Evolutionary conservation across 2,888 invertebrate species (phyloP).

Genomic region (Chironomus riparius): DNA sequence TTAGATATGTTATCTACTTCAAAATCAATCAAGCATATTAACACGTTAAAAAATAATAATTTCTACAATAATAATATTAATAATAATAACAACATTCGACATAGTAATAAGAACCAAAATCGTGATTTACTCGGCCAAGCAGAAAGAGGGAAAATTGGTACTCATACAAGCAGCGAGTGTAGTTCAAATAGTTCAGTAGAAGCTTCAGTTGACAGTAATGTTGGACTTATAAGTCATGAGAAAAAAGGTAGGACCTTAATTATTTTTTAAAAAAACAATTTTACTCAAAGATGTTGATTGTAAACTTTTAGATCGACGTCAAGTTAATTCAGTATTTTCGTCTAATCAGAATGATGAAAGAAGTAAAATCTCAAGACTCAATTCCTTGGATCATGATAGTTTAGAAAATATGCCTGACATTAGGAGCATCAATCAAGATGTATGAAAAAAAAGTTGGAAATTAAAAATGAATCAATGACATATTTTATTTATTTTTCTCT

Average conservation of each 20-base stretch:
- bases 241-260: constrained; percentile 41
- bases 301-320: constrained; percentile 35
- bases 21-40: constrained; percentile 14
- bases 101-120: not conserved
- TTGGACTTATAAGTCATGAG: constrained; percentile 39
- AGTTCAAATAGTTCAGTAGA: constrained; percentile 43
- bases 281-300: too few species aligned
- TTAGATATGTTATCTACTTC: constrained; percentile 30
- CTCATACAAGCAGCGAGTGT: constrained; percentile 42
- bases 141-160: constrained; percentile 42
- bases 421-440: constrained; percentile 59
- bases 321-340: constrained; percentile 28
- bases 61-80: constrained; percentile 4
- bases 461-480: not conserved
- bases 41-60: not conserved
- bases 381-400: constrained; percentile 36
- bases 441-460: constrained; percentile 40
- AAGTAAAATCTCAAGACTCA: constrained; percentile 35
- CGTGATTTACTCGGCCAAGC: constrained; percentile 41
- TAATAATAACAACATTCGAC: not conserved
- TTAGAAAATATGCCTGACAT: constrained; percentile 45
- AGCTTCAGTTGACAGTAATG: constrained; percentile 41
- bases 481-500: not conserved
- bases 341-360: constrained; percentile 40
- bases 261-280: too few species aligned